phyloP scores from a whole-genome alignment of 2,888 invertebrate species.

The Oscheius onirici region DNA sequence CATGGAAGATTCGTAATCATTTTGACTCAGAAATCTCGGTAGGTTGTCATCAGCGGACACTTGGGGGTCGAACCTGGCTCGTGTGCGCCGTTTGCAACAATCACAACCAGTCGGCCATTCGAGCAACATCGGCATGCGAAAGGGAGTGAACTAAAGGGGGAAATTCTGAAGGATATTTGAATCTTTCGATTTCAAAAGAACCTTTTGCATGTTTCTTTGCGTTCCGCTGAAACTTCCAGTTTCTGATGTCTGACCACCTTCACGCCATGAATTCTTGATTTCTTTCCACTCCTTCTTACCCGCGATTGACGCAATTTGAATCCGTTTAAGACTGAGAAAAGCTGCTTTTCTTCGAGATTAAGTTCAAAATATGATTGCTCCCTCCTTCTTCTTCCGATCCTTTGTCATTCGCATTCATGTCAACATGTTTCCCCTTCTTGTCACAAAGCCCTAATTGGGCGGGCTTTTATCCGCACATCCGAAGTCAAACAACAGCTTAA shows the following conservation, averaged over 20 bases:
- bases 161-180: no score
- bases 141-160: no score
- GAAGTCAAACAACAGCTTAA: no score
- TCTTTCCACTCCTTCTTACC: background rate
- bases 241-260: background rate
- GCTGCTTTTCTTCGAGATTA: no score
- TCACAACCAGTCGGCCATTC: constrained; percentile 9
- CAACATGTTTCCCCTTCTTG: no score
- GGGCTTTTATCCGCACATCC: no score
- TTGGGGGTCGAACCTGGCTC: background rate
- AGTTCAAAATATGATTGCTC: no score
- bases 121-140: background rate
- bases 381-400: background rate
- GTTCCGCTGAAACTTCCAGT: background rate
- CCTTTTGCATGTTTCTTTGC: background rate
- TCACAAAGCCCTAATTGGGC: no score
- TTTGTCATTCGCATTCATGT: background rate
- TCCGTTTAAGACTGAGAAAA: no score
- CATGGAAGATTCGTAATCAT: constrained; percentile 22
- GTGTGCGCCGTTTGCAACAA: background rate
- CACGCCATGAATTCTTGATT: background rate
- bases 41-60: background rate
- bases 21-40: constrained; percentile 24
- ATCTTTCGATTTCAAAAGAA: background rate
- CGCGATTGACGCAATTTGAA: no score